Percentiles rank a stretch among this genome's conserved stretches.
phyloP scores from a whole-genome alignment of 2,888 invertebrate genomes.

The Pseudanteris insignis region DNA sequence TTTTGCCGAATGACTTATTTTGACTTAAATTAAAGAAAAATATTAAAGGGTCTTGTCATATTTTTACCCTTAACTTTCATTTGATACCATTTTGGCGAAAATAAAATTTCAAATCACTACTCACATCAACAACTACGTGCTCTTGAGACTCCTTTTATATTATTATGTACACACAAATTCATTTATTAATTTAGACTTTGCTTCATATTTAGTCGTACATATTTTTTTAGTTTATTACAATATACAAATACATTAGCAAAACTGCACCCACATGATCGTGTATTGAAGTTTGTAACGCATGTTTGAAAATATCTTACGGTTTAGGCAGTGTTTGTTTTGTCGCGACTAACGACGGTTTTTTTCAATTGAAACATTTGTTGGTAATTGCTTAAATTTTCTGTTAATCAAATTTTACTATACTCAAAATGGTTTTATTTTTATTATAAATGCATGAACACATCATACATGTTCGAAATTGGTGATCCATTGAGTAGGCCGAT shows the following conservation, averaged over 20 bases:
- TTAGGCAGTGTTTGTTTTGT: slow-evolving; percentile 42
- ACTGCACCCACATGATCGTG: slow-evolving; percentile 49
- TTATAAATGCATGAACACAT: too few species aligned
- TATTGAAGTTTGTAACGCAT: slow-evolving; percentile 54
- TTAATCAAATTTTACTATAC: too few species aligned
- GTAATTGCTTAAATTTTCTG: not conserved
- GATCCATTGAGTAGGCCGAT: too few species aligned
- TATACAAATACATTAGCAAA: slow-evolving; percentile 62
- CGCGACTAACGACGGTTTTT: slow-evolving; percentile 15
- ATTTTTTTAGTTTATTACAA: slow-evolving; percentile 44
- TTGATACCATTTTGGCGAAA: slow-evolving; percentile 44
- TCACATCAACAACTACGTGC: slow-evolving; percentile 39
- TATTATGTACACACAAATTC: too few species aligned
- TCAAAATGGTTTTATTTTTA: too few species aligned
- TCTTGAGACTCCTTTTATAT: slow-evolving; percentile 10
- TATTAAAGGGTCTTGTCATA: too few species aligned
- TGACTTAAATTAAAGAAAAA: too few species aligned
- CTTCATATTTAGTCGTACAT: too few species aligned
- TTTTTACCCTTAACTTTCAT: slow-evolving; percentile 4
- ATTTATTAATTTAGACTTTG: too few species aligned
- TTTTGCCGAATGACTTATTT: too few species aligned
- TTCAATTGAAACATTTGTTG: not conserved
- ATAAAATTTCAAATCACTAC: slow-evolving; percentile 40
- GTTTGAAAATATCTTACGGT: slow-evolving; percentile 29
- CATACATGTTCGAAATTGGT: too few species aligned